phyloP scores from a whole-genome alignment of 2,888 invertebrate species.

The Cinara cedri region DNA sequence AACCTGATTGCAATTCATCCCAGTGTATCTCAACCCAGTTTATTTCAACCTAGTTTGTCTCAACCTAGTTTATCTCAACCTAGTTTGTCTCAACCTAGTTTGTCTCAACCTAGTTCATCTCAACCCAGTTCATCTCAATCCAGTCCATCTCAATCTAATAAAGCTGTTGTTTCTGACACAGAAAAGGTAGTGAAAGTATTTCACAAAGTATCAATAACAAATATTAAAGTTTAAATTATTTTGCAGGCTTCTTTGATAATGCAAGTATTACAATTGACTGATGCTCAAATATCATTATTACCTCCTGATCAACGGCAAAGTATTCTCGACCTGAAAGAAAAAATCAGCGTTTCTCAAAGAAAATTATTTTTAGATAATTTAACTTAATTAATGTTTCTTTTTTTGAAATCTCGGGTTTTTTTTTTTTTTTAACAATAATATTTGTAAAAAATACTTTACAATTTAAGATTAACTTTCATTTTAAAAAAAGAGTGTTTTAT shows the following conservation, averaged over 20 bases:
- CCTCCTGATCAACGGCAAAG: conserved; percentile 96
- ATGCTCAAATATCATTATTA: conserved; percentile 94
- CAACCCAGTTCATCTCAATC: not conserved
- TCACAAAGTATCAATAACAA: not conserved
- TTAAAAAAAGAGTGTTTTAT: too few relatives aligned
- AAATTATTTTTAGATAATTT: not conserved
- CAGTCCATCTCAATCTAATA: conserved; percentile 25
- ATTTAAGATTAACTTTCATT: too few relatives aligned
- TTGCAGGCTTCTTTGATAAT: conserved; percentile 90
- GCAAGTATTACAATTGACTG: conserved; percentile 97
- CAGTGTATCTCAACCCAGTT: too few relatives aligned
- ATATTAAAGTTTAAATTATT: conserved; percentile 54
- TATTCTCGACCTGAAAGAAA: conserved; percentile 93
- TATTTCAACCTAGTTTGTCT: too few relatives aligned
- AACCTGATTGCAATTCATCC: not conserved
- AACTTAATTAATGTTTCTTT: not conserved
- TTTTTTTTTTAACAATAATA: not conserved
- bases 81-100: not conserved
- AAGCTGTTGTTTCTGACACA: conserved; percentile 22
- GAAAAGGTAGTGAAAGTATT: conserved; percentile 42
- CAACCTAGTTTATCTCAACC: not conserved
- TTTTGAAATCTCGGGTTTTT: too few relatives aligned
- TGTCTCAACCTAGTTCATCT: not conserved
- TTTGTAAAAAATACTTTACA: too few relatives aligned
- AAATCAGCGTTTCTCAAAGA: conserved; percentile 76